Percentiles rank a stretch among this genome's conserved stretches.
These are phyloP conservation scores for Limonius californicus DNA, from an alignment of 1,140 invertebrate genomes.

Conservation along the genomic window DNA sequence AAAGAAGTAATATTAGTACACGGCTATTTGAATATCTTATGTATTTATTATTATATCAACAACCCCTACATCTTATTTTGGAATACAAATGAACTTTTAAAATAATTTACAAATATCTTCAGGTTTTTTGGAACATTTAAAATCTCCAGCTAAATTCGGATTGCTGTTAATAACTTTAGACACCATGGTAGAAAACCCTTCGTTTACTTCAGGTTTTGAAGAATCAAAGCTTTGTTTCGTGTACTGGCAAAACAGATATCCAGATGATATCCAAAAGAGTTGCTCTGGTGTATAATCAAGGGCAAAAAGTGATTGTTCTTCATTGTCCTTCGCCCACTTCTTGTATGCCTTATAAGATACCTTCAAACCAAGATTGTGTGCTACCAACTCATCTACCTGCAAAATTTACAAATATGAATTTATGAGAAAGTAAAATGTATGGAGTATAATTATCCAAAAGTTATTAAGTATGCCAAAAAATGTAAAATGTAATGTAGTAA, in stretches of 20 bases:
- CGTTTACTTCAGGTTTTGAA: background rate
- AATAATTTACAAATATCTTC: background rate
- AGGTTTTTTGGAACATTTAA: background rate
- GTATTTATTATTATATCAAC: too few species aligned
- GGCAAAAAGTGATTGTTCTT: constrained; percentile 54
- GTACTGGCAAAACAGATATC: constrained; percentile 5
- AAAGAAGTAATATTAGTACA: too few species aligned
- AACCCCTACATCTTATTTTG: too few species aligned
- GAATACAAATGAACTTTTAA: too few species aligned
- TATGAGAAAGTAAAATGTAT: too few species aligned
- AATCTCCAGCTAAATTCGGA: background rate
- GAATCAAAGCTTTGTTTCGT: background rate
- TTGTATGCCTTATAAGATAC: constrained; percentile 79
- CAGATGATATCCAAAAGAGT: constrained; percentile 56
- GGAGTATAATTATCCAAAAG: too few species aligned
- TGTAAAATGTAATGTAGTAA: too few species aligned
- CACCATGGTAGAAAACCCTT: background rate
- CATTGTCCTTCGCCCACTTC: constrained; percentile 60
- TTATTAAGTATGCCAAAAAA: too few species aligned
- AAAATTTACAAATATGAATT: too few species aligned
- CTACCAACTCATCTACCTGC: too few species aligned
- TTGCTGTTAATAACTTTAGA: background rate
- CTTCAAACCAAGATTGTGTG: constrained; percentile 53
- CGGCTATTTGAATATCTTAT: too few species aligned
- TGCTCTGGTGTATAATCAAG: constrained; percentile 54